Evolutionary conservation across 2,113 vertebrate genomes (phyloP).

Genomic region (Xiphorhynchus elegans): DNA sequence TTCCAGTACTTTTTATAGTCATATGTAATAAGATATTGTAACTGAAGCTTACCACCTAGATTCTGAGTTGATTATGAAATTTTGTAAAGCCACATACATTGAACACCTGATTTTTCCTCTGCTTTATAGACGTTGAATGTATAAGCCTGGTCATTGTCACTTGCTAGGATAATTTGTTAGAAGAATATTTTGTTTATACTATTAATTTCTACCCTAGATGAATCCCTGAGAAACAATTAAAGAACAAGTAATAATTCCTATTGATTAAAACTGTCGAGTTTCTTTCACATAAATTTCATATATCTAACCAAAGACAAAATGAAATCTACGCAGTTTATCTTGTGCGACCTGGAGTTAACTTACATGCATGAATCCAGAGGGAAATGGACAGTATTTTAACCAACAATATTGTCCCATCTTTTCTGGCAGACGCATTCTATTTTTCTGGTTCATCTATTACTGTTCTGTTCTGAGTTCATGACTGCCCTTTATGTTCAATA

Average conservation of each 20-base stretch:
- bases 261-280: background rate
- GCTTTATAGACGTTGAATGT: background rate
- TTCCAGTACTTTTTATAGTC: background rate
- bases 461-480: conserved; percentile 27
- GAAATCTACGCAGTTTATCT: background rate
- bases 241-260: background rate
- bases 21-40: background rate
- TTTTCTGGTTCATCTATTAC: conserved; percentile 51
- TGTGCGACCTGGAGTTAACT: background rate
- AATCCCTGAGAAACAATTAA: background rate
- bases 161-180: background rate
- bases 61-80: background rate
- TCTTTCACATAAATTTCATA: conserved; percentile 6
- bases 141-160: background rate
- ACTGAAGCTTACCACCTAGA: background rate
- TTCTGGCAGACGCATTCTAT: conserved; percentile 16
- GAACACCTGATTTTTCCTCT: background rate
- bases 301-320: background rate
- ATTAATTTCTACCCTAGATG: background rate
- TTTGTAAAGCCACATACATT: background rate
- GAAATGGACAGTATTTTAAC: conserved; percentile 4
- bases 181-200: background rate
- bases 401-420: background rate
- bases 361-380: background rate
- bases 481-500: conserved; percentile 37